Percentiles rank a stretch among this genome's conserved stretches.
Conservation (phyloP, 2,113 vertebrate genomes). For the Xyliphius kryptos region DNA sequence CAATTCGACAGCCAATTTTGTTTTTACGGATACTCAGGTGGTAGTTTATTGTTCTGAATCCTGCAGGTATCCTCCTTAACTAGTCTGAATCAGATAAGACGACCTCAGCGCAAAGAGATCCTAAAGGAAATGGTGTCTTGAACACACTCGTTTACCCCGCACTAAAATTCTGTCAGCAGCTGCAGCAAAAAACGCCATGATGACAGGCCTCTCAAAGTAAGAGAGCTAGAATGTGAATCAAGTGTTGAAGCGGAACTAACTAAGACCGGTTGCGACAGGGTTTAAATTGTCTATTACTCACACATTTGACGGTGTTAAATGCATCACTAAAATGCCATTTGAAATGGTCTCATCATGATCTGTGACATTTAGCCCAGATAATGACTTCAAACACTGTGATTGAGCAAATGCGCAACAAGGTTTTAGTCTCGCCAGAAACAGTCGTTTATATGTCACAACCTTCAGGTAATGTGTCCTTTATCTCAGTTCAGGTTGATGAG, state of each 20-base stretch:
- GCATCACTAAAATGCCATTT: constrained; percentile 16
- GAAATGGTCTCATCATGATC: constrained; percentile 10
- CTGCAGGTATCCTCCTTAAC: constrained; percentile 59
- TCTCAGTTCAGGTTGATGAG: constrained; percentile 19
- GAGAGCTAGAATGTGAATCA: not conserved
- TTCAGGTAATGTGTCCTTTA: constrained; percentile 13
- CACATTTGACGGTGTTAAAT: constrained; percentile 4
- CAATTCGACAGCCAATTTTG: constrained; percentile 41
- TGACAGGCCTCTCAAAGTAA: constrained; percentile 4
- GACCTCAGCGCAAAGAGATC: not conserved
- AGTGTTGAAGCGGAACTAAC: not conserved
- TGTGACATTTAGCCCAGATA: constrained; percentile 21
- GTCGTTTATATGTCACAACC: constrained; percentile 32
- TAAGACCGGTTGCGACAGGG: constrained; percentile 6
- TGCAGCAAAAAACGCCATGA: not conserved
- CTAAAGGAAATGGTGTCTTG: not conserved
- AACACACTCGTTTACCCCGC: no score
- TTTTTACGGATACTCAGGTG: constrained; percentile 54
- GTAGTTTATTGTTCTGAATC: constrained; percentile 56
- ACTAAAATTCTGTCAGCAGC: not conserved
- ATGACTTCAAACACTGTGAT: constrained; percentile 18
- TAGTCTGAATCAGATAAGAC: constrained; percentile 67
- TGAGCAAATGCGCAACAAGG: constrained; percentile 15
- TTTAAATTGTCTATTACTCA: constrained; percentile 32
- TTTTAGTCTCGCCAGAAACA: constrained; percentile 11